Percentiles rank a stretch among this genome's conserved stretches.
Conservation (phyloP, 2,888 invertebrate genomes). For the Bombylius discolor region DNA sequence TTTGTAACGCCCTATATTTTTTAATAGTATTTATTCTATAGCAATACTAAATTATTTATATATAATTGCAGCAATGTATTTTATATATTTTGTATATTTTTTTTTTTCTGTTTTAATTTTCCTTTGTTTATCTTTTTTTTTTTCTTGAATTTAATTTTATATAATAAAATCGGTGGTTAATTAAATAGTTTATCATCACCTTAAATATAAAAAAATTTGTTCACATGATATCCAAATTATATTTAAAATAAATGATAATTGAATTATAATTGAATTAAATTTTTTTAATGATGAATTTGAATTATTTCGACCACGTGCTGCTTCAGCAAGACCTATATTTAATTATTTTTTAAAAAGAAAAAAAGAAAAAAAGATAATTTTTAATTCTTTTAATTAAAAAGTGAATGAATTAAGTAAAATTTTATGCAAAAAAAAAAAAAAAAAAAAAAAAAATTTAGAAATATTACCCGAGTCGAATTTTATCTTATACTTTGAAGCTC, state of each 20-base stretch:
- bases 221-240: not conserved
- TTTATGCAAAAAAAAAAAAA: too few relatives aligned
- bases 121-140: not conserved
- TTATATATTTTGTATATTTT: too few relatives aligned
- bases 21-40: too few relatives aligned
- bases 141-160: not conserved
- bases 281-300: slow-evolving; percentile 9
- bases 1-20: too few relatives aligned
- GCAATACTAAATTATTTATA: too few relatives aligned
- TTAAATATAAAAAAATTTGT: not conserved
- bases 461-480: too few relatives aligned
- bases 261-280: not conserved
- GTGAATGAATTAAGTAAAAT: too few relatives aligned
- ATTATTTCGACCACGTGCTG: slow-evolving; percentile 16
- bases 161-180: not conserved
- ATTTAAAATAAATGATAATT: not conserved
- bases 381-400: too few relatives aligned
- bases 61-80: too few relatives aligned
- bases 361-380: not conserved
- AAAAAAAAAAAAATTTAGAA: too few relatives aligned
- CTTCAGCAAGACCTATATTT: slow-evolving; percentile 14
- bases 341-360: not conserved
- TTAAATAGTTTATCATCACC: not conserved
- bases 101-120: too few relatives aligned
- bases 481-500: too few relatives aligned